Percentiles rank a stretch among this genome's conserved stretches.
Conservation (phyloP, 2,113 vertebrate species). For the Oreocharis arfaki region DNA sequence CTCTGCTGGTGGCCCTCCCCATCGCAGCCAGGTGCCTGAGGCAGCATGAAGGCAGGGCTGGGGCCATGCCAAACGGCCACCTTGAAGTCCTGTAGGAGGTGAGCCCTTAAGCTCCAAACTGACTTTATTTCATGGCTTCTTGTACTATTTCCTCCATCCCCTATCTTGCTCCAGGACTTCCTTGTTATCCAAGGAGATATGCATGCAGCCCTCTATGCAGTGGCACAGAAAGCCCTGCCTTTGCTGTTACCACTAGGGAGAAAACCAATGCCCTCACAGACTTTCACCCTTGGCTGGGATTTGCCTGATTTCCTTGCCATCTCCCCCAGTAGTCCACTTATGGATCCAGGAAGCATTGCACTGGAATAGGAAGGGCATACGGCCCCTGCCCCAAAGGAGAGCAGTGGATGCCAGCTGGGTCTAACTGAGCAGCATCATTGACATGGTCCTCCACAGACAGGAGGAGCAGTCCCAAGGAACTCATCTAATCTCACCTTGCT, state of each 20-base stretch:
- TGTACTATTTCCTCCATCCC: background rate
- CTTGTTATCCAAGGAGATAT: background rate
- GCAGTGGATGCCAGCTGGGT: accelerated
- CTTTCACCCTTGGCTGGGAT: background rate
- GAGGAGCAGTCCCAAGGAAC: background rate
- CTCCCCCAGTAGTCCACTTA: background rate
- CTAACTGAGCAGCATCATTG: accelerated
- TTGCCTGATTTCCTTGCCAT: accelerated
- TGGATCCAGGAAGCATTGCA: background rate
- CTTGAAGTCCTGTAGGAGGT: background rate
- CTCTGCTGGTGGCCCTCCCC: background rate
- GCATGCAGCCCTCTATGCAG: background rate
- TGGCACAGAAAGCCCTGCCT: background rate
- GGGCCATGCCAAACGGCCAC: background rate
- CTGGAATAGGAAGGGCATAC: background rate
- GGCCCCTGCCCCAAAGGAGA: background rate
- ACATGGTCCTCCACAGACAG: background rate
- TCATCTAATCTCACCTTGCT: background rate
- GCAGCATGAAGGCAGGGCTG: background rate
- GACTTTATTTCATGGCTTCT: background rate
- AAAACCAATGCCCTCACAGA: background rate
- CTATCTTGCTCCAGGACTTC: background rate
- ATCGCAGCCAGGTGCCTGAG: background rate
- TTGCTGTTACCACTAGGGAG: background rate
- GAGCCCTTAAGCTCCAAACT: background rate